Evolutionary conservation across 2,797 vertebrate genomes (phyloP), one percentile per base, ranked within the genome.

Genomic region (Notoglanidium macrostoma): DNA sequence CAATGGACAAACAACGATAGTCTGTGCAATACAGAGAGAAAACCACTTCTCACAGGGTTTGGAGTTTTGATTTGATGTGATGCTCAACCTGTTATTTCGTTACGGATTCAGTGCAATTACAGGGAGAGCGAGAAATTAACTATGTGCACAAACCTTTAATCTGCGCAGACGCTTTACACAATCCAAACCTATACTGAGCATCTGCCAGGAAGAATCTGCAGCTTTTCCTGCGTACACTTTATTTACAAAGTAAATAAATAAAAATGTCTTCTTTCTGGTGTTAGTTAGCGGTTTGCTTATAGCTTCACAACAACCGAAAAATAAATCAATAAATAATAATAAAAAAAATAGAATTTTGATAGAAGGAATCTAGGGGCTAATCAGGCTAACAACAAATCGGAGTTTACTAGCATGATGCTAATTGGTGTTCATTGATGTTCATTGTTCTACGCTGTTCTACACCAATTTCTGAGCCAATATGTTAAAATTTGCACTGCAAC

Each of bases 1-100:
- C 86, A 86, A 54, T 35, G 54, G 19, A 81, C 79, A 79, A 72
- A 72, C 86, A 91, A 93, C 89, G 89, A 92, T 85, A 89, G 68
- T 87, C 80, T 88, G 85, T 3, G 14, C 57, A 84, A 90, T 91
- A 88, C 57, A 86, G 91, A 88, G 59, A 63, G 67, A 87, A 84
- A 83, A 68, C 10, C 32, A 35, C 19, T 46, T 61, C 21, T 82
- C 86, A 44, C 2, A 81, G 54, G 77, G 74, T 55, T 21, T 80
- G 57, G 57, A 80, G n/a, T 29, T 63, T 63, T 44, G 72, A 29
- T 40, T 61, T 40, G 76, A 35, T 84, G 76, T 76, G 57, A 19
- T 6, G 5, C 46, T 77, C 29, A 72, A 40, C 70, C 79, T 68
- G 26, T 67, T 81, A 40, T 49, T 74, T 83, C 3, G 0, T 35